Percentiles rank a stretch among this genome's conserved stretches.
Conservation (phyloP, 2,113 vertebrate genomes). For the Dendrocopos noguchii region DNA sequence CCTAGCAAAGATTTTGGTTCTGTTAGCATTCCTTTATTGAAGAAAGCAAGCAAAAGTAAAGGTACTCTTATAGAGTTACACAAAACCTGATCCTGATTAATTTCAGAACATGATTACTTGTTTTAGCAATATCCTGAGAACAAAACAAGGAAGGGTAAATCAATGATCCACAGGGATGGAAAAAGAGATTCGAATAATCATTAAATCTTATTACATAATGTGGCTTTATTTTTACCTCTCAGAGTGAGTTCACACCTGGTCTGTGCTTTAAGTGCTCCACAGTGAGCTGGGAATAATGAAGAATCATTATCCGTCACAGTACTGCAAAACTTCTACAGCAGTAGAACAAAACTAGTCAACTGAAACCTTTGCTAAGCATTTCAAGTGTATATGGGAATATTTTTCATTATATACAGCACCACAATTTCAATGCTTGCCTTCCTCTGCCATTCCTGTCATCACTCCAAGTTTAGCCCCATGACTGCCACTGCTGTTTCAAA, state of each 20-base stretch:
- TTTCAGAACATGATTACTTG: not conserved
- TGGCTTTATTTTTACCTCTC: slow-evolving; percentile 53
- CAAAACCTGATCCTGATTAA: not conserved
- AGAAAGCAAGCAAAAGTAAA: not conserved
- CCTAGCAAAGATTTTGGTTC: not conserved
- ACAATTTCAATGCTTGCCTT: not conserved
- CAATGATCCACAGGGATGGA: slow-evolving; percentile 31
- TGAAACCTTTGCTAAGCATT: not conserved
- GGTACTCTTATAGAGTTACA: not conserved
- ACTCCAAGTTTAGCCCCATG: not conserved
- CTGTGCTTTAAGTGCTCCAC: not conserved
- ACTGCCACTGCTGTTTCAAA: not conserved
- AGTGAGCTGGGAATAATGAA: not conserved
- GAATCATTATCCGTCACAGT: not conserved
- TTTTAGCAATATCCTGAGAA: slow-evolving; percentile 33
- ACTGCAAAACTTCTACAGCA: not conserved
- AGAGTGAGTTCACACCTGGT: slow-evolving; percentile 45
- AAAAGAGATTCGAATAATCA: slow-evolving; percentile 64
- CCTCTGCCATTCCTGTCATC: not conserved
- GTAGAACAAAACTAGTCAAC: not conserved
- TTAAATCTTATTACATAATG: slow-evolving; percentile 63
- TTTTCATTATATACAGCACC: not conserved
- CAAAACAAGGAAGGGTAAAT: slow-evolving; percentile 45
- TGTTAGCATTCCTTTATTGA: not conserved
- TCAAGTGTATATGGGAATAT: not conserved